Percentiles rank a stretch among this genome's conserved stretches.
Evolutionary conservation across 2,113 vertebrate genomes (phyloP).

Genomic region (Mormyrus iriodes): DNA sequence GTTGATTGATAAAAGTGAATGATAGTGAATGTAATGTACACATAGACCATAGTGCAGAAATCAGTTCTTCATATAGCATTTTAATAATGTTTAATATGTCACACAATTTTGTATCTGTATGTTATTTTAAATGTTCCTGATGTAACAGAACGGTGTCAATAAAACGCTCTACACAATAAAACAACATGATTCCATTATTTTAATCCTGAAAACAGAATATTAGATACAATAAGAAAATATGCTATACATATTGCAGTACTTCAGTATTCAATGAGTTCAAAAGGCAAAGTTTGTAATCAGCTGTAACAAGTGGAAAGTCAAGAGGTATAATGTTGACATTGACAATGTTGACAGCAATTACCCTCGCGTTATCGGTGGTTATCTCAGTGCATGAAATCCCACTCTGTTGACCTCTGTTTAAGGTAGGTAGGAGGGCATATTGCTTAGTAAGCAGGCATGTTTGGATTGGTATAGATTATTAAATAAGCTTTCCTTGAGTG

Average conservation of each 20-base stretch:
- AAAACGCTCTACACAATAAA: neutral
- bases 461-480: neutral
- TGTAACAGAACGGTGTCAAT: neutral
- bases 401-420: neutral
- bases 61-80: neutral
- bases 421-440: neutral
- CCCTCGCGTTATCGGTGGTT: neutral
- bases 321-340: neutral
- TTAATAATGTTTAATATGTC: neutral
- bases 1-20: neutral
- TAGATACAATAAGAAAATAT: neutral
- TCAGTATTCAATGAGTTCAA: neutral
- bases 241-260: neutral
- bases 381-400: neutral
- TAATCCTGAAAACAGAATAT: neutral
- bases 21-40: neutral
- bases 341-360: neutral
- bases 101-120: neutral
- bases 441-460: neutral
- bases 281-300: neutral
- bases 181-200: neutral
- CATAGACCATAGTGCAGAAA: neutral
- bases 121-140: neutral
- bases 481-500: neutral
- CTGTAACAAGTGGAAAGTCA: neutral